Conservation (phyloP, 2,797 vertebrate species). For the Fistularia commersonii region DNA sequence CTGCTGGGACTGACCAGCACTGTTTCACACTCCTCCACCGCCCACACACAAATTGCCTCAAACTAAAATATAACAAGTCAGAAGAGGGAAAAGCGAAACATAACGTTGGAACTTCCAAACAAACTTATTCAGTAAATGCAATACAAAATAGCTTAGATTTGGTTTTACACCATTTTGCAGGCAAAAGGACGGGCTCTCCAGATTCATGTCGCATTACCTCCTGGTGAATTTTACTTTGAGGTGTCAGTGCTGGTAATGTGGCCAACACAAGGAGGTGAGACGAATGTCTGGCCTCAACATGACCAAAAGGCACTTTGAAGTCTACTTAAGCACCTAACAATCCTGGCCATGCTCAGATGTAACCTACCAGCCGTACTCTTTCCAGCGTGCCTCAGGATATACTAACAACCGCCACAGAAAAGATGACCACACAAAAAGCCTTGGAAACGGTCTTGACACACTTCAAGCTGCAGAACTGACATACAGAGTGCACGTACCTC, state of each 20-base stretch:
- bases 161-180: too few relatives aligned
- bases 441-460: slow-evolving; percentile 24
- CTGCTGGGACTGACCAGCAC: slow-evolving; percentile 72
- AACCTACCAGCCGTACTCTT: slow-evolving; percentile 50
- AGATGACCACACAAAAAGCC: slow-evolving; percentile 56
- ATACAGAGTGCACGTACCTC: background rate
- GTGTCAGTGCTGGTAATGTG: slow-evolving; percentile 59
- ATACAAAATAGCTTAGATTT: too few relatives aligned
- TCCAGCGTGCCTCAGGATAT: slow-evolving; percentile 44
- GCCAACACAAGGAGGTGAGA: slow-evolving; percentile 51
- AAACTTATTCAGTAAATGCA: too few relatives aligned
- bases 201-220: background rate
- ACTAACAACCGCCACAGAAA: slow-evolving; percentile 36
- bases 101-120: too few relatives aligned
- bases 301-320: slow-evolving; percentile 77
- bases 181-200: background rate
- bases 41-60: slow-evolving; percentile 38
- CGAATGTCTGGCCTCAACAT: slow-evolving; percentile 59
- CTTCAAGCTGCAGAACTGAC: slow-evolving; percentile 29
- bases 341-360: slow-evolving; percentile 47
- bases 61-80: slow-evolving; percentile 21
- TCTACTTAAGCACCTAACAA: slow-evolving; percentile 52
- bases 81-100: background rate
- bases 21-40: slow-evolving; percentile 62
- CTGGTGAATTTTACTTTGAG: slow-evolving; percentile 26